A percentile compares a stretch with the other conserved stretches of the same genome.
Evolutionary conservation across 1,140 invertebrate species (phyloP).

Genomic region (Drosophila sproati): DNA sequence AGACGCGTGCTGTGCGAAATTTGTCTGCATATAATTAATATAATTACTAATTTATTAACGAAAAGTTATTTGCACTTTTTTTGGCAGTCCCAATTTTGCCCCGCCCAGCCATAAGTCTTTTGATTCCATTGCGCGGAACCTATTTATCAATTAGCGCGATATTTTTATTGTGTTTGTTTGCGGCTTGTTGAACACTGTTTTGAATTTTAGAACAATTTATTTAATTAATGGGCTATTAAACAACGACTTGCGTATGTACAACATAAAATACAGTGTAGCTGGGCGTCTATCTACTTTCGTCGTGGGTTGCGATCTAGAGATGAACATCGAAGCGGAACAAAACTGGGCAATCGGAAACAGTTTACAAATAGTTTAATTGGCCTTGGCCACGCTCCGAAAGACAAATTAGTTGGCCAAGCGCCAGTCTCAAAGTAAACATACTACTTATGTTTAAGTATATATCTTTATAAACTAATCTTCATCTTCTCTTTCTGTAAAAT

Average conservation of each 20-base stretch:
- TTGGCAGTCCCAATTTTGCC: constrained; percentile 38
- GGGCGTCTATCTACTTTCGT: constrained; percentile 49
- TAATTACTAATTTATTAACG: constrained; percentile 69
- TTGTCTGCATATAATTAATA: constrained; percentile 65
- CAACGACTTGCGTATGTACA: constrained; percentile 32
- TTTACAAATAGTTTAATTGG: constrained; percentile 26
- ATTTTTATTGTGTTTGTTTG: constrained; percentile 28
- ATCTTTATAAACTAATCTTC: constrained; percentile 12
- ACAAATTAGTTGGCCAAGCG: constrained; percentile 7
- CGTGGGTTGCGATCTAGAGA: constrained; percentile 34
- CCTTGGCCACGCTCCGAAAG: constrained; percentile 29
- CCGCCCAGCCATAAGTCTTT: constrained; percentile 14
- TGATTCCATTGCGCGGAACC: constrained; percentile 39
- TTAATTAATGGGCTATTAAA: constrained; percentile 71
- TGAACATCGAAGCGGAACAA: constrained; percentile 46
- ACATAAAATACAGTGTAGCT: constrained; percentile 3
- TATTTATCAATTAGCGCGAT: constrained; percentile 67
- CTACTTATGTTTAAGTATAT: background rate
- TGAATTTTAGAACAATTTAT: constrained; percentile 17
- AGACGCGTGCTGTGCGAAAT: constrained; percentile 41
- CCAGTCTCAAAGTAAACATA: background rate
- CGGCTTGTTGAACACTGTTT: constrained; percentile 61
- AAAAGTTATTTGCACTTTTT: constrained; percentile 23
- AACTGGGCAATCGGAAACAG: constrained; percentile 29
- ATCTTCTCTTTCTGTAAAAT: constrained; percentile 38